Conservation (phyloP, 2,797 vertebrate genomes). For the Babyrousa celebensis region DNA sequence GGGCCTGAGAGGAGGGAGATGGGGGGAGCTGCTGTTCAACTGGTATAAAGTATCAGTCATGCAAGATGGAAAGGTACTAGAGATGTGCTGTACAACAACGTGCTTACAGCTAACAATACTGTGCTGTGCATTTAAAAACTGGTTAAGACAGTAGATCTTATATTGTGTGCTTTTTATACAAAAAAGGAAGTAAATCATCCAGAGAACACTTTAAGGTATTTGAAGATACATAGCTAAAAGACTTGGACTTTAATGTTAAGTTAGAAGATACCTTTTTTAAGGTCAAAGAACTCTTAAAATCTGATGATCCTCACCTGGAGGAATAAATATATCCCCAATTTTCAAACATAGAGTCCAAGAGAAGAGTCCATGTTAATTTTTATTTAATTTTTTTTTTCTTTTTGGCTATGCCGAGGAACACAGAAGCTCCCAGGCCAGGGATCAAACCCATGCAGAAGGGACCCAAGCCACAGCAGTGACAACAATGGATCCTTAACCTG, state of each 20-base stretch:
- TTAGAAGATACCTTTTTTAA: constrained; percentile 4
- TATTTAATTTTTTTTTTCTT: neutral
- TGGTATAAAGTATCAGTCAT: neutral
- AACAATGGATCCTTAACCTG: no score
- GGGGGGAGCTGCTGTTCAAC: neutral
- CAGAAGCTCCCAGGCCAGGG: neutral
- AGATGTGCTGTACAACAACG: neutral
- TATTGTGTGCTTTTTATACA: neutral
- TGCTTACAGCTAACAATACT: neutral
- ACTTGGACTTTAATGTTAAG: constrained; percentile 25
- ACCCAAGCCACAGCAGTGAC: no score
- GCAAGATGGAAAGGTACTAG: neutral
- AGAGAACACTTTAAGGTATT: neutral
- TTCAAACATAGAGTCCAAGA: neutral
- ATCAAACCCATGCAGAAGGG: no score
- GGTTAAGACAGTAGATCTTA: constrained; percentile 20
- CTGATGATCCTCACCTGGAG: neutral
- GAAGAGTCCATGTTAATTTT: neutral
- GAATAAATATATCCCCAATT: neutral
- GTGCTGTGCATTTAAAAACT: neutral
- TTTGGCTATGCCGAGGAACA: neutral
- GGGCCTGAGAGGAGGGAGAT: neutral
- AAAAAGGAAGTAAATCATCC: neutral
- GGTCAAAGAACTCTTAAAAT: constrained; percentile 39
- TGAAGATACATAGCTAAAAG: neutral